Percentiles rank a stretch among this genome's conserved stretches.
Conservation (phyloP, 2,888 invertebrate species). For the Arctia plantaginis region DNA sequence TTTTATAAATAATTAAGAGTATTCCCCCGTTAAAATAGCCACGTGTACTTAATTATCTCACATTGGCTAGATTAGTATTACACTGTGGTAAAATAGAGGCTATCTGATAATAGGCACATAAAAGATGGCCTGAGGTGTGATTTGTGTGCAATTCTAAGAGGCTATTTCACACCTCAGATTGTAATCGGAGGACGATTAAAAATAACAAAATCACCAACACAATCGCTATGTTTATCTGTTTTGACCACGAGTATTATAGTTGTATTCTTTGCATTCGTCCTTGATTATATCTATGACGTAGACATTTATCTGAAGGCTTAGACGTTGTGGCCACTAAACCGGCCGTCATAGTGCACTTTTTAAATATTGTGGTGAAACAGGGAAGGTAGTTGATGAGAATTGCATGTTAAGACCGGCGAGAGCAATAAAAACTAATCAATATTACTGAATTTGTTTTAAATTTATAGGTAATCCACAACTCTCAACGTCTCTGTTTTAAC, state of each 20-base stretch:
- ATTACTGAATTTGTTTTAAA: neutral
- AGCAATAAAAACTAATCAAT: no score
- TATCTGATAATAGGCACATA: slow-evolving; percentile 19
- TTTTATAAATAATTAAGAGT: neutral
- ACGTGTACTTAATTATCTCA: neutral
- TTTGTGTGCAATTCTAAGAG: slow-evolving; percentile 29
- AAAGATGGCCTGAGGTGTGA: slow-evolving; percentile 38
- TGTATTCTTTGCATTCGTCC: slow-evolving; percentile 51
- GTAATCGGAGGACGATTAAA: slow-evolving; percentile 53
- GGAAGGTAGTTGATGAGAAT: no score
- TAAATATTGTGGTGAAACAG: neutral
- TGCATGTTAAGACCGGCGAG: no score
- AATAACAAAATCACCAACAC: slow-evolving; percentile 53
- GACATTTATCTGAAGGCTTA: slow-evolving; percentile 50
- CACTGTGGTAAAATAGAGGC: neutral
- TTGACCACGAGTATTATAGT: slow-evolving; percentile 68
- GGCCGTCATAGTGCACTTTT: neutral
- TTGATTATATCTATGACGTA: slow-evolving; percentile 64
- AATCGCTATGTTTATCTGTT: slow-evolving; percentile 65
- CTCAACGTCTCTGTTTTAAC: neutral
- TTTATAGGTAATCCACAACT: neutral
- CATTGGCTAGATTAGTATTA: neutral
- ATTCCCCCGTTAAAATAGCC: neutral
- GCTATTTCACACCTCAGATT: slow-evolving; percentile 44
- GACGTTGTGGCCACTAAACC: slow-evolving; percentile 32